Percentiles rank a stretch among this genome's conserved stretches.
phyloP scores from a whole-genome alignment of 2,797 vertebrate genomes.

The Alectoris magna region DNA sequence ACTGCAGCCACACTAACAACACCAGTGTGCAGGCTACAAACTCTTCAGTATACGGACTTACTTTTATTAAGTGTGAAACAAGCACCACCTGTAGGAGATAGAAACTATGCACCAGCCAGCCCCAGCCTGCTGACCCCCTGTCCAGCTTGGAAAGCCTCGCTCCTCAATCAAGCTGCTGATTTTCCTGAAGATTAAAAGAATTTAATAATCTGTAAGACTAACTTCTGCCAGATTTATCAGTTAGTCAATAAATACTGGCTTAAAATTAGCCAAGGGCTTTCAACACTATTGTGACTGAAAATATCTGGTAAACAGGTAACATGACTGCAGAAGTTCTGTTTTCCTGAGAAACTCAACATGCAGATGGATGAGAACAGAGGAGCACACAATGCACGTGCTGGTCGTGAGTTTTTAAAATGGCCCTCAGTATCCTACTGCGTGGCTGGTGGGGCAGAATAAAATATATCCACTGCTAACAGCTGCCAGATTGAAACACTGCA shows the following conservation, averaged over 20 bases:
- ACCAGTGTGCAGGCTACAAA: not conserved
- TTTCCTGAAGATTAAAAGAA: not conserved
- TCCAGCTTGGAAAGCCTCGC: rapidly evolving
- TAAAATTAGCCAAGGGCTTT: not conserved
- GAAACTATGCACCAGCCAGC: not conserved
- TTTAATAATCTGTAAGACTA: not conserved
- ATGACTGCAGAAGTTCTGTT: not conserved
- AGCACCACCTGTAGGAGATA: not conserved
- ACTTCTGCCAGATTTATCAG: not conserved
- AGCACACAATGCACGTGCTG: not conserved
- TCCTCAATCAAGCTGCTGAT: not conserved
- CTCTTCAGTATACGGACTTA: not conserved
- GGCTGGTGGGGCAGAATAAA: not conserved
- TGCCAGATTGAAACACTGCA: not conserved
- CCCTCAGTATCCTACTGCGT: rapidly evolving
- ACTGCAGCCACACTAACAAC: not conserved
- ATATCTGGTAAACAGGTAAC: not conserved
- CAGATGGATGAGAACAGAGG: not conserved
- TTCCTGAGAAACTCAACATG: not conserved
- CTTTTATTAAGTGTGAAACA: not conserved
- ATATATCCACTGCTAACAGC: not conserved
- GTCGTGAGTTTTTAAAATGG: not conserved
- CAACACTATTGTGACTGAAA: not conserved
- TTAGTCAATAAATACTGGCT: not conserved
- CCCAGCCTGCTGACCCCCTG: not conserved